Evolutionary conservation across 2,797 vertebrate species (phyloP).

Genomic region (Xenops minutus): DNA sequence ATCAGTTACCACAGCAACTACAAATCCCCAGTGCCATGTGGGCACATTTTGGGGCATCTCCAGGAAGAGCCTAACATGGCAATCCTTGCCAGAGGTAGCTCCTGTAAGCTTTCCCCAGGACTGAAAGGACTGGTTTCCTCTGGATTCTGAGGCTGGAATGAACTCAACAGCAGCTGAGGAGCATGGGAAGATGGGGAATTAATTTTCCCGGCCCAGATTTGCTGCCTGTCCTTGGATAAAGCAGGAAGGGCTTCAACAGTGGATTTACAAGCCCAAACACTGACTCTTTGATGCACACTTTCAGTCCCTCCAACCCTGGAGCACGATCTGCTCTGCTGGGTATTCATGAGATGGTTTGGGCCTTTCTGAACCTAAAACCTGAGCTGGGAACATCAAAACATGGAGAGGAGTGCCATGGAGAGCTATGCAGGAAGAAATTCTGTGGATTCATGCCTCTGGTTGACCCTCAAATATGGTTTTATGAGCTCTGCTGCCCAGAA

Average conservation of each 20-base stretch:
- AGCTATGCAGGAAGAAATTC: background rate
- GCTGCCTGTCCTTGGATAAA: background rate
- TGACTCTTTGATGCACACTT: background rate
- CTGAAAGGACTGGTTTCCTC: background rate
- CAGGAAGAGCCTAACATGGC: background rate
- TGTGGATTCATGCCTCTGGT: background rate
- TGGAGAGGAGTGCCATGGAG: background rate
- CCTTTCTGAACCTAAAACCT: background rate
- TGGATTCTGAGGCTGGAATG: background rate
- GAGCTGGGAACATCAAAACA: background rate
- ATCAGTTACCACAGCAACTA: background rate
- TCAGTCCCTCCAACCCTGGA: background rate
- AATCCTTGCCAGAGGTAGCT: background rate
- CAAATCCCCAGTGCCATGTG: background rate
- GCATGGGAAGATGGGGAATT: background rate
- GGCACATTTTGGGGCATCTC: background rate
- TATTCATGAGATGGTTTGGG: background rate
- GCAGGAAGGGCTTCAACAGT: background rate
- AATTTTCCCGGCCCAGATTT: background rate
- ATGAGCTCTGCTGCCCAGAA: background rate
- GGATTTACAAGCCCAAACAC: background rate
- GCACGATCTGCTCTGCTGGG: fast-evolving
- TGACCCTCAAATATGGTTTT: background rate
- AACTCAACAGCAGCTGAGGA: background rate
- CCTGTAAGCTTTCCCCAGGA: background rate